Evolutionary conservation across 2,113 vertebrate genomes (phyloP).

Genomic region (Phaethornis superciliosus): DNA sequence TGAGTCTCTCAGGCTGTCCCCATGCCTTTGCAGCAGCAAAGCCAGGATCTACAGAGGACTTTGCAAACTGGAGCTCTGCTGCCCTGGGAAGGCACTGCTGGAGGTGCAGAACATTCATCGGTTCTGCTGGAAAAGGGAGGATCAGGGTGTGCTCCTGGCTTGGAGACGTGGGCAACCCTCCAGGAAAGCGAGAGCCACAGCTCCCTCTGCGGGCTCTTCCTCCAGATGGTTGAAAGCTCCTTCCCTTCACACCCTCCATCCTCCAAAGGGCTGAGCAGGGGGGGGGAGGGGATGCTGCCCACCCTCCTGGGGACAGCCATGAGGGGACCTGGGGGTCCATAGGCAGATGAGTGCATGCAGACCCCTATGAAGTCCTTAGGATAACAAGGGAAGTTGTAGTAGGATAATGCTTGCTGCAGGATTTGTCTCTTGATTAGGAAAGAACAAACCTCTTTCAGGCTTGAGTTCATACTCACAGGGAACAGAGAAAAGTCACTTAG

Average conservation of each 20-base stretch:
- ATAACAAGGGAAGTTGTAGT: neutral
- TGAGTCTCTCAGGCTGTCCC: neutral
- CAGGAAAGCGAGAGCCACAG: neutral
- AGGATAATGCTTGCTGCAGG: neutral
- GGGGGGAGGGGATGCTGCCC: neutral
- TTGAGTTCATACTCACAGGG: accelerated
- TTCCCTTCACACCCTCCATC: neutral
- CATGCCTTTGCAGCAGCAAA: accelerated
- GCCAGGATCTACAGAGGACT: neutral
- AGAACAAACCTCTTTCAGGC: neutral
- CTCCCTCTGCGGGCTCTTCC: neutral
- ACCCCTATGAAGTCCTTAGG: neutral
- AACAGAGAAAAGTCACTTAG: neutral
- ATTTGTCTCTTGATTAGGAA: neutral
- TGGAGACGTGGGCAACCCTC: neutral
- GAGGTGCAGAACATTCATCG: accelerated
- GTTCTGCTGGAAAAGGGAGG: neutral
- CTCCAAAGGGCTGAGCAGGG: neutral
- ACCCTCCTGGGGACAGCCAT: accelerated
- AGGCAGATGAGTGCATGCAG: accelerated
- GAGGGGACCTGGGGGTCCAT: accelerated
- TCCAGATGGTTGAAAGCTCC: neutral
- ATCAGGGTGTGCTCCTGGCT: neutral
- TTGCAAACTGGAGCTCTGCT: neutral
- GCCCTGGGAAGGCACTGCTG: neutral